Evolutionary conservation across 2,888 invertebrate genomes (phyloP).

Genomic region (Tiliacea aurago): DNA sequence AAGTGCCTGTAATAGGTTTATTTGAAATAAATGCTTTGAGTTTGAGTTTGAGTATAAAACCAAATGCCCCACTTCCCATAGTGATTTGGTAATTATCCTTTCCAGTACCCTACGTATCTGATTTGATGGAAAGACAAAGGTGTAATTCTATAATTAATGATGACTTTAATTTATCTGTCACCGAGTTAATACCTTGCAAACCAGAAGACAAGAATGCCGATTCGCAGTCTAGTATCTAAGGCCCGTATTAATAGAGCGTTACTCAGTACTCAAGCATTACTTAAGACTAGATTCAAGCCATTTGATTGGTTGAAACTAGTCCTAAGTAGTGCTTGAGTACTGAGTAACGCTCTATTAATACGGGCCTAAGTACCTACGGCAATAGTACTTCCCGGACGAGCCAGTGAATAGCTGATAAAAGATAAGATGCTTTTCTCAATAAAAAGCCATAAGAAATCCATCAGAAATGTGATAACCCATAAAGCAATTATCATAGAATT

Average conservation of each 20-base stretch:
- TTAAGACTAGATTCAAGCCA: too few species aligned
- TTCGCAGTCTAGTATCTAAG: background rate
- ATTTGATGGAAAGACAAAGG: background rate
- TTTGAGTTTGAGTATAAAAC: too few species aligned
- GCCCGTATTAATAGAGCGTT: too few species aligned
- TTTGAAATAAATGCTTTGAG: too few species aligned
- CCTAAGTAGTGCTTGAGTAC: too few species aligned
- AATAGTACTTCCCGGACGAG: background rate
- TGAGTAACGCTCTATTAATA: too few species aligned
- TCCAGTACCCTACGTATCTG: too few species aligned
- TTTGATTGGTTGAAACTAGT: too few species aligned
- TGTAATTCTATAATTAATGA: background rate
- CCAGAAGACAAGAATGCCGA: background rate
- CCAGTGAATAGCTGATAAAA: background rate
- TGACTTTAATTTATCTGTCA: background rate
- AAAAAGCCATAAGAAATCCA: constrained; percentile 37
- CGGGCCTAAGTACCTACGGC: background rate
- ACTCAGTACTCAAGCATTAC: too few species aligned
- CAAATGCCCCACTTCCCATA: too few species aligned
- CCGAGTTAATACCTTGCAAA: background rate
- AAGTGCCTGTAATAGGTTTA: too few species aligned
- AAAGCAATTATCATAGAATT: constrained; percentile 56
- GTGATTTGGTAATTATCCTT: too few species aligned
- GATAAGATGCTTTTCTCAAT: background rate
- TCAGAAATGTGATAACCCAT: constrained; percentile 59